A percentile compares a stretch with the other conserved stretches of the same genome.
These are phyloP conservation scores for Monoplex corrugatus DNA, from an alignment of 2,888 invertebrate genomes.

Conservation along the genomic window DNA sequence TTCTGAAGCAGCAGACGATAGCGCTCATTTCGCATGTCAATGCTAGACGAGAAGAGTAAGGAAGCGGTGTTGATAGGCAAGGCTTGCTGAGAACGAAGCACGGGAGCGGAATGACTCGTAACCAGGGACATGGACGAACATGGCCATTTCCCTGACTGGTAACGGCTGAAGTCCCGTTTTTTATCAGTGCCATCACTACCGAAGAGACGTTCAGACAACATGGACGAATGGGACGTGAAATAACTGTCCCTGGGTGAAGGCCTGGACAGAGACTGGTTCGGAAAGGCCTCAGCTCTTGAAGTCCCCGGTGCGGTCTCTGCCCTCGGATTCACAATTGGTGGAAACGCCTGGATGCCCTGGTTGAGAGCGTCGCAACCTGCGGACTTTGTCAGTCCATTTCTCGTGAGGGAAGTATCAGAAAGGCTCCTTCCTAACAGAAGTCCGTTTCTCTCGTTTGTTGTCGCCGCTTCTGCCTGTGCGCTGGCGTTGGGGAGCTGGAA, in stretches of 20 bases:
- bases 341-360: background rate
- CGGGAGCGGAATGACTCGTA: background rate
- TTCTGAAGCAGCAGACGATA: background rate
- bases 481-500: too few relatives aligned
- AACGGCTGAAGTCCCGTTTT: background rate
- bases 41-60: background rate
- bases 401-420: background rate
- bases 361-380: background rate
- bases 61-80: background rate
- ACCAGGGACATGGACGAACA: background rate
- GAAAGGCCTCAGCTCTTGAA: too few relatives aligned
- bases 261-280: background rate
- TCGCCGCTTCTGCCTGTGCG: too few relatives aligned
- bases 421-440: background rate
- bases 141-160: background rate
- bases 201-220: background rate
- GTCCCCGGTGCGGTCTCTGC: background rate
- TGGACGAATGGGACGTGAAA: too few relatives aligned
- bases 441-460: background rate
- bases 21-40: background rate
- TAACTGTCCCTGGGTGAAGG: too few relatives aligned
- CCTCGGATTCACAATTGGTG: background rate
- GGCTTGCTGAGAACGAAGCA: background rate
- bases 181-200: background rate
- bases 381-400: background rate